Conservation (phyloP, 2,888 invertebrate genomes). For the Hemistola chrysoprasaria region DNA sequence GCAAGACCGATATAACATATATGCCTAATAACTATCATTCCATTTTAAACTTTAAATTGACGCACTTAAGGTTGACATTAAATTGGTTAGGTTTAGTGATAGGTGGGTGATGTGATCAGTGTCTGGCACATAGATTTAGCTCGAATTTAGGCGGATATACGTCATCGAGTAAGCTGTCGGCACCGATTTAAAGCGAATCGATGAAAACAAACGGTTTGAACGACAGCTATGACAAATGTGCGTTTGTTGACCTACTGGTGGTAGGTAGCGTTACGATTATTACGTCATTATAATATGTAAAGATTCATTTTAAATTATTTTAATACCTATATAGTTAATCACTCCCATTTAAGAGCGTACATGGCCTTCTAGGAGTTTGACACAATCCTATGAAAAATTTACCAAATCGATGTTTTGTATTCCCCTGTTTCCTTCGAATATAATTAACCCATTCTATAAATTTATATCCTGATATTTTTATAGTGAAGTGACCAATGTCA, state of each 20-base stretch:
- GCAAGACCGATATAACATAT: not conserved
- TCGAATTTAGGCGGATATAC: conserved; percentile 59
- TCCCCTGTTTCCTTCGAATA: no score
- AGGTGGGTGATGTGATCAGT: conserved; percentile 38
- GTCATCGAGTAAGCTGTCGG: conserved; percentile 53
- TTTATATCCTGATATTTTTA: no score
- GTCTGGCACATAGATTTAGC: conserved; percentile 67
- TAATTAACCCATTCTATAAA: no score
- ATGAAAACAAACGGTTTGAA: conserved; percentile 34
- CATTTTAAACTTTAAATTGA: conserved; percentile 25
- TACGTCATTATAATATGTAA: conserved; percentile 6
- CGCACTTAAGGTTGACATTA: conserved; percentile 30
- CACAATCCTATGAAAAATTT: no score
- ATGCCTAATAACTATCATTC: not conserved
- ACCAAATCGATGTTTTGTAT: no score
- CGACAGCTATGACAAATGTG: conserved; percentile 42
- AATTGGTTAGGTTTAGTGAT: conserved; percentile 21
- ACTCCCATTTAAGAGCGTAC: no score
- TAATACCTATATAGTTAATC: no score
- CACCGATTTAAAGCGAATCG: conserved; percentile 42
- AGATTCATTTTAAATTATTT: no score
- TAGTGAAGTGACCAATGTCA: no score
- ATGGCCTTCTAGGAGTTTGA: no score
- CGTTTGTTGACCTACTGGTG: conserved; percentile 21
- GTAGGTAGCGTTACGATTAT: conserved; percentile 11